Evolutionary conservation across 2,797 vertebrate genomes (phyloP).

Genomic region (Buphagus erythrorhynchus): DNA sequence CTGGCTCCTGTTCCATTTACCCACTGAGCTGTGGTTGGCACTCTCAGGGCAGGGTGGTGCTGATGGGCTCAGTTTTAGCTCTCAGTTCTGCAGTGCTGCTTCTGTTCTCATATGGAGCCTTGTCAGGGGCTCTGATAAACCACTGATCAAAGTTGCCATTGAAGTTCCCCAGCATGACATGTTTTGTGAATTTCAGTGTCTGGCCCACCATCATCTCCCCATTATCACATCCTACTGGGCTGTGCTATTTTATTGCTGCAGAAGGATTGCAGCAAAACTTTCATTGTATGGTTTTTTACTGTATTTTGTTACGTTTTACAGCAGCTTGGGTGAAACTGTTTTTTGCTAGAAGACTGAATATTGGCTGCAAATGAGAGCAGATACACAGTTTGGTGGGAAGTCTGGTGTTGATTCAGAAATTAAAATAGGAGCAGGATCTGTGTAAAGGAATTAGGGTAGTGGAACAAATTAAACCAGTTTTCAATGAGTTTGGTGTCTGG

Average conservation of each 20-base stretch:
- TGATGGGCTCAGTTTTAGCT: background rate
- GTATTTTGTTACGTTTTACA: background rate
- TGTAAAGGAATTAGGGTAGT: background rate
- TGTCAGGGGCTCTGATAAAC: background rate
- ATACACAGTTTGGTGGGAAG: background rate
- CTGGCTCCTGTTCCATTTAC: background rate
- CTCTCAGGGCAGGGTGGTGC: background rate
- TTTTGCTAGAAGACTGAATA: background rate
- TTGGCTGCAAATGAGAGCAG: background rate
- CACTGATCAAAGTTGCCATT: constrained; percentile 22
- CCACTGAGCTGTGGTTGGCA: background rate
- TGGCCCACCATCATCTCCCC: background rate
- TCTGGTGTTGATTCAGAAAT: background rate
- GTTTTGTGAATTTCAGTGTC: background rate
- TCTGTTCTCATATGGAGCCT: background rate
- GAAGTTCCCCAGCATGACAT: constrained; percentile 1
- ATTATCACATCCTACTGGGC: background rate
- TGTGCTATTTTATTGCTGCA: background rate
- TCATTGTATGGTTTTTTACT: background rate
- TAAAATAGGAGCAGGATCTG: background rate
- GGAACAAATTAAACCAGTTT: background rate
- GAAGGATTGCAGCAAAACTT: background rate
- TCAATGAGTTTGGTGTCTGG: background rate
- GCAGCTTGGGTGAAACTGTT: background rate
- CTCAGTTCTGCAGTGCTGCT: background rate